phyloP scores from a whole-genome alignment of 2,113 vertebrate genomes.

The Sprattus sprattus region DNA sequence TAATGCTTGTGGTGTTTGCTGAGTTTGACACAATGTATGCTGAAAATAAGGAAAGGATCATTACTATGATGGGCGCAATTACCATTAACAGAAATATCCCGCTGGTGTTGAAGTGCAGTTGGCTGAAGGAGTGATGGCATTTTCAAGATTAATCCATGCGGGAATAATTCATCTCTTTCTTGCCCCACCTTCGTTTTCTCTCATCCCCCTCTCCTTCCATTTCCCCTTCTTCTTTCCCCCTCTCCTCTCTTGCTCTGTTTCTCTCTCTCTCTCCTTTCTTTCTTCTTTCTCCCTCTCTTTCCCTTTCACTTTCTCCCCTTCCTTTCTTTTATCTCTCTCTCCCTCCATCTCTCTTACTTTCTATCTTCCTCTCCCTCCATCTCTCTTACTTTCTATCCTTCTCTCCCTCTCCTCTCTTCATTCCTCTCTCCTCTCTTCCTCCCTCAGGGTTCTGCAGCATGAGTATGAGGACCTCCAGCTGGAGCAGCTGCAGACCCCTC shows the following conservation, averaged over 20 bases:
- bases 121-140: background rate
- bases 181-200: background rate
- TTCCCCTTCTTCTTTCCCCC: background rate
- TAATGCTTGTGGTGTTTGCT: too few relatives aligned
- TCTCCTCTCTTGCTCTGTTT: background rate
- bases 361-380: background rate
- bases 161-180: background rate
- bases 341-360: background rate
- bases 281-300: background rate
- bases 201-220: background rate
- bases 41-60: too few relatives aligned
- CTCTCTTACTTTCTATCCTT: background rate
- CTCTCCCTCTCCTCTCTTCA: background rate
- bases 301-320: background rate
- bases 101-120: background rate
- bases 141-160: background rate
- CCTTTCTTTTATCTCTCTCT: background rate
- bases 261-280: background rate
- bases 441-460: conserved; percentile 79
- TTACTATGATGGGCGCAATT: too few relatives aligned
- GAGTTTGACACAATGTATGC: too few relatives aligned
- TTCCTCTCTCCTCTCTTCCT: background rate
- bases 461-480: conserved; percentile 90
- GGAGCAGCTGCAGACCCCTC: conserved; percentile 78
- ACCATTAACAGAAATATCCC: too few relatives aligned